Percentiles rank a stretch among this genome's conserved stretches.
These are phyloP conservation scores for Condylura cristata DNA, from an alignment of 2,113 vertebrate species.

Conservation along the genomic window DNA sequence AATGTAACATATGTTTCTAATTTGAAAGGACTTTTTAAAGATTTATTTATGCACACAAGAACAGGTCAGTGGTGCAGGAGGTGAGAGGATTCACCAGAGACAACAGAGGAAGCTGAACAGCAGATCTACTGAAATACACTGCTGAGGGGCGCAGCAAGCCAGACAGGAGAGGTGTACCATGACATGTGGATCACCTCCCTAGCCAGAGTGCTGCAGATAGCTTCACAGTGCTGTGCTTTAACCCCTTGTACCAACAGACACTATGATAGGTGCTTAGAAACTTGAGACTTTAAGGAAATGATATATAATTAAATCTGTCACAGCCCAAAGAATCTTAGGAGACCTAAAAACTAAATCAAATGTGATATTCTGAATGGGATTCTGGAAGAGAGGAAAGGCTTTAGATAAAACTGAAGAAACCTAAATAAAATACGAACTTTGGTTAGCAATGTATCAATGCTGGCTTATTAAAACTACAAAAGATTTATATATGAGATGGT, in stretches of 20 bases:
- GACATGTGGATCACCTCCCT: too few species aligned
- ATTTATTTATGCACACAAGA: too few species aligned
- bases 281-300: neutral
- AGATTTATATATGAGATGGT: neutral
- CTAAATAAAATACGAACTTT: neutral
- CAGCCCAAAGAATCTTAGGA: neutral
- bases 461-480: neutral
- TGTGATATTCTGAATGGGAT: neutral
- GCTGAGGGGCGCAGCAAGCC: too few species aligned
- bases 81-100: too few species aligned
- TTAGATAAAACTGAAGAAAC: neutral
- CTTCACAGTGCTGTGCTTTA: too few species aligned
- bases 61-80: too few species aligned
- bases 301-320: neutral
- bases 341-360: neutral
- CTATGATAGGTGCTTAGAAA: neutral
- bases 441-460: neutral
- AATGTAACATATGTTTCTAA: neutral
- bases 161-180: too few species aligned
- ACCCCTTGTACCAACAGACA: too few species aligned
- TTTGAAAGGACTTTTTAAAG: constrained; percentile 5
- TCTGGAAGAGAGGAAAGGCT: neutral
- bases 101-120: too few species aligned
- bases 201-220: too few species aligned
- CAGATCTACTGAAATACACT: too few species aligned